Evolutionary conservation across 2,113 vertebrate species (phyloP), one percentile per base, ranked within the genome.

Genomic region (Myotis yumanensis): DNA sequence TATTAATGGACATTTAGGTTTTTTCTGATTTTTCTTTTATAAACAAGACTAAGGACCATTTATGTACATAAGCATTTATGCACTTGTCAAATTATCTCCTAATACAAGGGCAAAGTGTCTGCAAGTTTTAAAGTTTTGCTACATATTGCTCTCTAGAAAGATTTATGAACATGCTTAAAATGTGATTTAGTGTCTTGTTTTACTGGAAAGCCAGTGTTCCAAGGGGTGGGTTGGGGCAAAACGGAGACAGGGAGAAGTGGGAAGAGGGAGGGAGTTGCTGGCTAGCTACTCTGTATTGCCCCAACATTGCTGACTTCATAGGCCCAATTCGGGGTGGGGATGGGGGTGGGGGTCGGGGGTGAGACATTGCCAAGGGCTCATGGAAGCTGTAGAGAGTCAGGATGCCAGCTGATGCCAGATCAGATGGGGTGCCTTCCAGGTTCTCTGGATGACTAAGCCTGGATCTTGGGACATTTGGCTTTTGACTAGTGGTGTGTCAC

Each of bases 11-110:
- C 16, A 48, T 66, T 82, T 57, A 51, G 25, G 8, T 69, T 66
- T 25, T 66, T 90, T 71, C 28, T 9, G 22, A 20, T 59, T 68
- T 83, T 83, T 90, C 35, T 83, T 76, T 57, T 81, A 17, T 48
- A 62, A 76, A 81, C 20, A 73, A 68, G 69, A 71, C n/a, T 62
- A 54, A 86, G 59, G 20, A 73, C n/a, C 43, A 32, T 28, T 35
- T 4, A 0, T n/a, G 14, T 51, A 59, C 15, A 6, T 48, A 46
- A 32, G 28, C 59, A 62, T 81, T 52, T 69, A 35, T 79, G 20
- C 72, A n/a, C 72, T 79, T 92, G 16, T 86, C 20, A 75, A 90
- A 48, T 77, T 51, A 54, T 77, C 28, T 72, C 35, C 69, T 86
- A 23, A 30, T 51, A 2, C 40, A 46, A 59, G 11, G 52, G 40